Evolutionary conservation across 2,888 invertebrate genomes (phyloP).

Genomic region (Agriopis leucophaearia): DNA sequence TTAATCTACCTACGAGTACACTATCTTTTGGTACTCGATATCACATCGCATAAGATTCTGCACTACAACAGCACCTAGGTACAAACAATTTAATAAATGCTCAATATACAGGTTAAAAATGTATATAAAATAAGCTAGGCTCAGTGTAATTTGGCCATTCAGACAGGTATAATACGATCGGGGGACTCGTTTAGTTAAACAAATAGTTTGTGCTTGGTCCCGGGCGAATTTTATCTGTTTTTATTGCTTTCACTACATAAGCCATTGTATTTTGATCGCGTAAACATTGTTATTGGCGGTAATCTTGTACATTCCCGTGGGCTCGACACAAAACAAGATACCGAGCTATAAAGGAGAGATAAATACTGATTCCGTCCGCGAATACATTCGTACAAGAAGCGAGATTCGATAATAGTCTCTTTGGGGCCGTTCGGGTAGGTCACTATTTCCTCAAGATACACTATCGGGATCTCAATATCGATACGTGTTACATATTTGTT

Average conservation of each 20-base stretch:
- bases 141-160: constrained; percentile 34
- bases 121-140: constrained; percentile 25
- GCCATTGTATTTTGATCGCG: constrained; percentile 46
- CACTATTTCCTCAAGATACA: constrained; percentile 67
- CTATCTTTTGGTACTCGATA: constrained; percentile 62
- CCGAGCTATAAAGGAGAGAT: constrained; percentile 55
- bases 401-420: constrained; percentile 71
- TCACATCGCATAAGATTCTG: constrained; percentile 47
- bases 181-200: constrained; percentile 42
- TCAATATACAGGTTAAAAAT: constrained; percentile 16
- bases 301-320: constrained; percentile 46
- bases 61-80: neutral
- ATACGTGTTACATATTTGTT: constrained; percentile 57
- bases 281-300: constrained; percentile 47
- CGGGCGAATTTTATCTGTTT: constrained; percentile 44
- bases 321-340: constrained; percentile 48
- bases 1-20: constrained; percentile 60
- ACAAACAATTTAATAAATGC: constrained; percentile 1
- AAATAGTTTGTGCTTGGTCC: constrained; percentile 39
- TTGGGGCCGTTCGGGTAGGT: constrained; percentile 67
- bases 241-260: constrained; percentile 43
- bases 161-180: constrained; percentile 44
- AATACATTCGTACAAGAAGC: constrained; percentile 62
- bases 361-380: constrained; percentile 58
- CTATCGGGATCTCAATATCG: constrained; percentile 56